Evolutionary conservation across 2,113 vertebrate species (phyloP), one percentile per base, ranked within the genome.

Genomic region (Bagarius yarrelli): DNA sequence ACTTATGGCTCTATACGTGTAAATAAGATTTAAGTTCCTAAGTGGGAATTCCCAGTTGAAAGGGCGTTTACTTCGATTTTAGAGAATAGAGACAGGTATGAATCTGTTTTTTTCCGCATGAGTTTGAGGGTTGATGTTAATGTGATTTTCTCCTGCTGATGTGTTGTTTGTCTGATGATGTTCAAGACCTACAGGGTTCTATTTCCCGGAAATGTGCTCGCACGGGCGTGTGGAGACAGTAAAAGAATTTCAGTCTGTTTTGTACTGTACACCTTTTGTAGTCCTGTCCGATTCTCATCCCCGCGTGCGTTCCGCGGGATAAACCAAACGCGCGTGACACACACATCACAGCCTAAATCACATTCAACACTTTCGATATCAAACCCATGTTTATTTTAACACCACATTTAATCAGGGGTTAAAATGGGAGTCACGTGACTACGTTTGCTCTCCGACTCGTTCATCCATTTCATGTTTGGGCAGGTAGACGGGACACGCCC

Each of bases 401-500:
- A 44, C 34, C 34, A 1, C 34, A 52, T 44, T 30, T 34, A n/a
- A 34, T 36, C 2, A 9, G 60, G 52, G 4, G n/a, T 27, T 40
- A 19, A 36, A 40, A 12, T 15, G 21, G 8, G 19, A 36, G 13
- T 66, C 27, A 44, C 32, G 5, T 44, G n/a, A 11, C 25, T 44
- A 21, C 32, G 25, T 70, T 36, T 71, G 67, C 36, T 74, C 23
- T 70, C 53, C 25, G 14, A n/a, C 27, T n/a, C 60, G 80, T 13
- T n/a, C 61, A 15, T 27, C 27, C 15, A 23, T 63, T 82, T 91
- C 91, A 90, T 81, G 92, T 93, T 82, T 21, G 78, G 81, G 86
- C 92, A 93, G 90, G 89, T 91, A 89, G 61, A 27, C 27, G 36
- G 59, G 3, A 87, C 90, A 92, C 92, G 90, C 91, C 92, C 89